Evolutionary conservation across 2,113 vertebrate genomes (phyloP).

Genomic region (Leptobrachium leishanense): DNA sequence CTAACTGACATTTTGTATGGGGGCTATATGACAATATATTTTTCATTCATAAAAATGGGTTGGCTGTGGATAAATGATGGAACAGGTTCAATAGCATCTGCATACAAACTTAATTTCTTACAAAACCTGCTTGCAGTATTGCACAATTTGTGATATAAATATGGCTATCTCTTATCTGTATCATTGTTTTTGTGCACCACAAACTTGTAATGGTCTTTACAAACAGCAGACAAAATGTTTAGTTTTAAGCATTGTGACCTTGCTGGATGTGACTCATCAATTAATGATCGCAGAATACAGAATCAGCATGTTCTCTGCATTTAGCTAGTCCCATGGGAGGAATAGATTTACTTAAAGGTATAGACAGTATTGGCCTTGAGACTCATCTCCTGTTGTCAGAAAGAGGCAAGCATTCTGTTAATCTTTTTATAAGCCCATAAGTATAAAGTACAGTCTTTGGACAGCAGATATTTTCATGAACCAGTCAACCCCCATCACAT

Average conservation of each 20-base stretch:
- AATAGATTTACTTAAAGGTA: slow-evolving; percentile 32
- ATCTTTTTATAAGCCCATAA: slow-evolving; percentile 14
- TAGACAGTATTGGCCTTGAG: slow-evolving; percentile 24
- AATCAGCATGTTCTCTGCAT: slow-evolving; percentile 28
- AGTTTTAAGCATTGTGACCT: slow-evolving; percentile 23
- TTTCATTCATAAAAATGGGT: too few species aligned
- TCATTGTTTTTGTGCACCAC: background rate
- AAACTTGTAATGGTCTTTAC: background rate
- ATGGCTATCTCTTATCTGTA: background rate
- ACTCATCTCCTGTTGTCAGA: slow-evolving; percentile 19
- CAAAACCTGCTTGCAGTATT: too few species aligned
- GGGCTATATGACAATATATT: too few species aligned
- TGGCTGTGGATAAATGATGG: too few species aligned
- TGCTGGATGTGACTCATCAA: slow-evolving; percentile 32
- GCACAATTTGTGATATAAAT: too few species aligned
- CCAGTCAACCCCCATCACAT: too few species aligned
- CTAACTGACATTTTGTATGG: too few species aligned
- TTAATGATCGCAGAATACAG: slow-evolving; percentile 44
- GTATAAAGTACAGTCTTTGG: background rate
- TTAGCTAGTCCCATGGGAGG: slow-evolving; percentile 26
- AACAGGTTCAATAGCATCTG: too few species aligned
- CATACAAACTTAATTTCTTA: too few species aligned
- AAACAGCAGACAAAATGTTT: background rate
- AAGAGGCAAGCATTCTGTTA: slow-evolving; percentile 29
- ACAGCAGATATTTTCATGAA: background rate